phyloP scores from a whole-genome alignment of 2,888 invertebrate species.

The Hartigia nigra region DNA sequence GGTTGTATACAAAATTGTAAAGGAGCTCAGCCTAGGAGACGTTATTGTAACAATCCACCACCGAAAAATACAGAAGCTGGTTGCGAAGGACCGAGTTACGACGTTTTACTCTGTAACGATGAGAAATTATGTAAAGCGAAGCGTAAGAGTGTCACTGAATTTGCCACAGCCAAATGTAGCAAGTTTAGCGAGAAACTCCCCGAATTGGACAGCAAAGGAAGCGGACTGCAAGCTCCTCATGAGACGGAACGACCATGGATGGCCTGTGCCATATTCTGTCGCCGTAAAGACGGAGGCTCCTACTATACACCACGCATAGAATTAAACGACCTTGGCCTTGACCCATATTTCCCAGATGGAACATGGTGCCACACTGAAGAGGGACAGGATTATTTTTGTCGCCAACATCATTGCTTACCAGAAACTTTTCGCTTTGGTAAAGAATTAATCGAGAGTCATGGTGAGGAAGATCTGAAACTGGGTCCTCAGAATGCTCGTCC shows the following conservation, averaged over 20 bases:
- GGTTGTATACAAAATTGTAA: conserved; percentile 75
- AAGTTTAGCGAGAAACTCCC: conserved; percentile 73
- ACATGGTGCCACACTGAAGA: conserved; percentile 82
- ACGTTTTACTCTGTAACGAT: conserved; percentile 77
- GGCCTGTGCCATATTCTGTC: conserved; percentile 83
- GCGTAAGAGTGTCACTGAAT: conserved; percentile 69
- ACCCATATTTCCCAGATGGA: conserved; percentile 84
- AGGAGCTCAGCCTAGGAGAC: conserved; percentile 71
- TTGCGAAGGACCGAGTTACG: conserved; percentile 74
- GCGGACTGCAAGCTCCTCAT: conserved; percentile 80
- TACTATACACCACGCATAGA: conserved; percentile 83
- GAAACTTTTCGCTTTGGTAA: conserved; percentile 64
- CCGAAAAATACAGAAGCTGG: conserved; percentile 68
- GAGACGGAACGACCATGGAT: conserved; percentile 81
- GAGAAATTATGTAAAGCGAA: conserved; percentile 71
- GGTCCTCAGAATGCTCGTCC: conserved; percentile 74
- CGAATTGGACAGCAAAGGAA: conserved; percentile 74
- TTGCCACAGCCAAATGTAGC: conserved; percentile 74
- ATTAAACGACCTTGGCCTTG: conserved; percentile 78
- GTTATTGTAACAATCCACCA: conserved; percentile 69
- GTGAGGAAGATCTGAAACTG: conserved; percentile 71
- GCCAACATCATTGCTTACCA: conserved; percentile 80
- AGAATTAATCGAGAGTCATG: conserved; percentile 42
- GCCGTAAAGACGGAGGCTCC: conserved; percentile 72
- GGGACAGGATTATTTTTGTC: conserved; percentile 75